Evolutionary conservation across 2,888 invertebrate species (phyloP).

Genomic region (Poecilus cupreus): DNA sequence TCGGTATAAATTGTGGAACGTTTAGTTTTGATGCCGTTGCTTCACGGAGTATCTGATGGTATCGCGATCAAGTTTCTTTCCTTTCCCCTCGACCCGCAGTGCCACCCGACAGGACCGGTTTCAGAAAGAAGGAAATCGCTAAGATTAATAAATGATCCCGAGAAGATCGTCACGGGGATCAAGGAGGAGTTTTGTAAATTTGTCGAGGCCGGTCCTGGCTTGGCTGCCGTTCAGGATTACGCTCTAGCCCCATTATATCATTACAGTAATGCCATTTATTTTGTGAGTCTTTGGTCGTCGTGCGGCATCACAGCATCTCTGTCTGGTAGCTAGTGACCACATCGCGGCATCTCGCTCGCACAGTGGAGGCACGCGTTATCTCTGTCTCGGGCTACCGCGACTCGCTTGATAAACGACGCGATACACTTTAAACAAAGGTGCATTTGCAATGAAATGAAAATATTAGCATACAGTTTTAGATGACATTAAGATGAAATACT

Average conservation of each 20-base stretch:
- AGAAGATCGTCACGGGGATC: neutral
- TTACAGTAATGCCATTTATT: conserved; percentile 67
- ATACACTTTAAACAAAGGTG: conserved; percentile 70
- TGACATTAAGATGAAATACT: conserved; percentile 73
- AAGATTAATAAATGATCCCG: too few species aligned
- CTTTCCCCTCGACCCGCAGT: neutral
- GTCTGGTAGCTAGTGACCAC: conserved; percentile 32
- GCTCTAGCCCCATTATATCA: conserved; percentile 66
- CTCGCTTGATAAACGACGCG: conserved; percentile 63
- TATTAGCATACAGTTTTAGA: conserved; percentile 73
- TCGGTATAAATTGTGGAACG: conserved; percentile 19
- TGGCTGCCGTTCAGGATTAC: conserved; percentile 66
- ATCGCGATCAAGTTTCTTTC: conserved; percentile 45
- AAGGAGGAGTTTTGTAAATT: neutral
- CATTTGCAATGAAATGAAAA: conserved; percentile 71
- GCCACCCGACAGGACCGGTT: conserved; percentile 26
- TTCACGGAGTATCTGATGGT: conserved; percentile 34
- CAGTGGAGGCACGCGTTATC: conserved; percentile 41
- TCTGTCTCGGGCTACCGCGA: conserved; percentile 46
- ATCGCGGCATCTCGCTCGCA: conserved; percentile 30
- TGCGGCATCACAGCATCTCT: conserved; percentile 64
- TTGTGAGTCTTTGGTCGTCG: conserved; percentile 60
- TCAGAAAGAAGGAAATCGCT: neutral
- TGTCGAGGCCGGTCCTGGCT: neutral
- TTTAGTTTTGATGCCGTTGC: neutral